A percentile compares a stretch with the other conserved stretches of the same genome.
phyloP scores from a whole-genome alignment of 2,113 vertebrate species.

The Aepyceros melampus region DNA sequence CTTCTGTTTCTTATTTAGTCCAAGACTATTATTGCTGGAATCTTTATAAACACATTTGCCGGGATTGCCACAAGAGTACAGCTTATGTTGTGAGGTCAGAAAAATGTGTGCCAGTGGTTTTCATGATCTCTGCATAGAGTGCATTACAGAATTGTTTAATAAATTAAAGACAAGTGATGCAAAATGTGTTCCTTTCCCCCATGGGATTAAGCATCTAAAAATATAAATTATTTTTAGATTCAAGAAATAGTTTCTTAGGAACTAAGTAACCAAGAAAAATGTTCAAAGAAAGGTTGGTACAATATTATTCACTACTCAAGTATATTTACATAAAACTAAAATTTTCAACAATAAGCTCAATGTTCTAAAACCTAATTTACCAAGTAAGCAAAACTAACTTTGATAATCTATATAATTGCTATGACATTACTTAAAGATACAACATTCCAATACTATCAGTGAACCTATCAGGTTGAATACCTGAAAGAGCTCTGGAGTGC shows the following conservation, averaged over 20 bases:
- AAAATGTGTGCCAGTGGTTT: constrained; percentile 73
- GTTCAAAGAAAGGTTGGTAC: constrained; percentile 54
- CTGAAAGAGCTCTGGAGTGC: not conserved
- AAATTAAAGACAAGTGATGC: constrained; percentile 73
- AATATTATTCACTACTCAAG: constrained; percentile 41
- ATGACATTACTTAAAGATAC: not conserved
- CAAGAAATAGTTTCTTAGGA: constrained; percentile 69
- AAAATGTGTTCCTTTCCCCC: constrained; percentile 59
- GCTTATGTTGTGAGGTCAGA: constrained; percentile 61
- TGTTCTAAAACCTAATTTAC: constrained; percentile 30
- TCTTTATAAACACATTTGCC: constrained; percentile 81
- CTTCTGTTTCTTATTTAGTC: constrained; percentile 87
- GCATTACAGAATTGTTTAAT: constrained; percentile 63
- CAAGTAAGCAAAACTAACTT: not conserved
- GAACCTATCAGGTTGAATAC: not conserved
- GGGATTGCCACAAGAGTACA: constrained; percentile 79
- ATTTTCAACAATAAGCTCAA: not conserved
- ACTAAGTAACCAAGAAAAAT: constrained; percentile 57
- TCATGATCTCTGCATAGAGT: constrained; percentile 7
- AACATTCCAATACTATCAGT: not conserved
- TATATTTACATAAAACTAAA: constrained; percentile 53
- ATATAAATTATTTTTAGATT: constrained; percentile 76
- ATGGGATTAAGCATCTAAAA: constrained; percentile 73
- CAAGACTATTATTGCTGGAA: constrained; percentile 84
- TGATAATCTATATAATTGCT: not conserved